Conservation (phyloP, 2,888 invertebrate genomes). For the Napeogenes sylphis region DNA sequence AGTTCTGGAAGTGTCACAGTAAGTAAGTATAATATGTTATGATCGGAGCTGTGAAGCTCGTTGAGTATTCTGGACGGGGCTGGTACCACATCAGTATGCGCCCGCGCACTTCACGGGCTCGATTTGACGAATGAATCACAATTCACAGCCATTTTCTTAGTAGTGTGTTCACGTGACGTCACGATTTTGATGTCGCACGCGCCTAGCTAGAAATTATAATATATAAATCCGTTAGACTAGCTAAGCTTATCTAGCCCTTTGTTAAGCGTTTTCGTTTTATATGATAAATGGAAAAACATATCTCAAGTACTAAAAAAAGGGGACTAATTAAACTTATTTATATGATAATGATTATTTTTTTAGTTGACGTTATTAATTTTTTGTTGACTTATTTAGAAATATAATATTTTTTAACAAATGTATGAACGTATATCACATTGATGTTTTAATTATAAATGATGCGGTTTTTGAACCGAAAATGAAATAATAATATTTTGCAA, state of each 20-base stretch:
- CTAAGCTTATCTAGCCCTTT: neutral
- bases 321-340: no score
- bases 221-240: constrained; percentile 12
- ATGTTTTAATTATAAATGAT: no score
- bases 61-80: constrained; percentile 57
- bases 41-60: constrained; percentile 55
- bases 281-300: no score
- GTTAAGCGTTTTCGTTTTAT: no score
- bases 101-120: constrained; percentile 65
- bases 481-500: no score
- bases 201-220: constrained; percentile 31
- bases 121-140: constrained; percentile 71
- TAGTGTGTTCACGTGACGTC: constrained; percentile 63
- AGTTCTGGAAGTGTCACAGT: constrained; percentile 40
- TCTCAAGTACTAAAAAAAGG: no score
- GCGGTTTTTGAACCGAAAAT: no score
- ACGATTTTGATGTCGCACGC: constrained; percentile 70
- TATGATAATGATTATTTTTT: no score
- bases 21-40: constrained; percentile 37
- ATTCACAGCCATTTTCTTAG: constrained; percentile 61
- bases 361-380: no score
- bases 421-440: no score
- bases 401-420: no score
- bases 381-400: no score
- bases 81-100: constrained; percentile 65